Base-by-base conservation (phyloP, 1,140 invertebrate genomes). In the Heliothis subflexa region DNA sequence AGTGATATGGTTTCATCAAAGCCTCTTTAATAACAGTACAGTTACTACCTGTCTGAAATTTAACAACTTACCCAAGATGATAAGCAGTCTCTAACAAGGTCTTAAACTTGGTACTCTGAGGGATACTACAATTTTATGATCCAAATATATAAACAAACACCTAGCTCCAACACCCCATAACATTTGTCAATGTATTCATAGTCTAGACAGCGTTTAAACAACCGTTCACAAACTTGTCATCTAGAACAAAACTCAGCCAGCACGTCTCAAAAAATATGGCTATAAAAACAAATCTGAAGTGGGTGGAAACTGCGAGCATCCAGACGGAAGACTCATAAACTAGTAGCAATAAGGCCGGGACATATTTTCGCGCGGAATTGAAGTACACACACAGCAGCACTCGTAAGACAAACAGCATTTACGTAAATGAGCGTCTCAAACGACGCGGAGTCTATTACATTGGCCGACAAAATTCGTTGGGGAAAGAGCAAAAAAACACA, bases 401-500 rank as follows among this genome's bases (percentile, higher is more conserved):
- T 3, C 59, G 52, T 21, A 81, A 81, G 85, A 85, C 76, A 85
- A 81, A 79, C 78, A 78, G 71, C 73, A 81, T 84, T 83, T 80
- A 84, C 75, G 81, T 68, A 88, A 86, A 86, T 84, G 81, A 84
- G 80, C 76, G 72, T 81, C 78, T 88, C 49, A 70, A 79, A 83
- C 79, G 78, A 80, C 70, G 80, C 40, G 64, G 79, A 85, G 80
- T 89, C 81, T 85, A 87, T 89, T 89, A 89, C 83, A 72, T 75
- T 64, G 84, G 81, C 83, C 75, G 70, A 78, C 59, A 73, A 82
- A 85, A 88, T 83, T 85, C 80, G 78, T 74, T 61, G 82, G 83
- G 73, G 61, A 86, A 89, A 85, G 79, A 80, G 78, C 71, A 83
- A 81, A 81, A 84, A 89, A 85, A 88, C 78, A 84, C 82, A 91